These are phyloP conservation scores for Mixornis gularis DNA, from an alignment of 2,113 vertebrate genomes.

Conservation along the genomic window DNA sequence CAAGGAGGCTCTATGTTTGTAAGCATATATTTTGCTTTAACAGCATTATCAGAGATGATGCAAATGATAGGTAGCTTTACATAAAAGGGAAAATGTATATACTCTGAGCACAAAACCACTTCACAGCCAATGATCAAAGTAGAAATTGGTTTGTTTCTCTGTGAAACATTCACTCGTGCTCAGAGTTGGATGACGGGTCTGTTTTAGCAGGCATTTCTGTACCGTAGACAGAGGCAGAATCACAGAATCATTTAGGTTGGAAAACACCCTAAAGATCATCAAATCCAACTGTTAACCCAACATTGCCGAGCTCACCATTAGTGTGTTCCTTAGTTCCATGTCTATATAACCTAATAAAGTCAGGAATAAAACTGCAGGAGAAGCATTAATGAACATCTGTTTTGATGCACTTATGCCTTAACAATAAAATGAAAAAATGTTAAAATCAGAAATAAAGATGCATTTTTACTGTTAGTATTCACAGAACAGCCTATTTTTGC, in stretches of 20 bases:
- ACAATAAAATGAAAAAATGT: not conserved
- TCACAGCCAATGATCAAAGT: not conserved
- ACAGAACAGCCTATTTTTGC: not conserved
- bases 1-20: not conserved
- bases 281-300: rapidly evolving
- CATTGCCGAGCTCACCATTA: not conserved
- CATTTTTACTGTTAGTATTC: not conserved
- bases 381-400: not conserved
- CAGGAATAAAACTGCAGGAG: not conserved
- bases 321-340: not conserved
- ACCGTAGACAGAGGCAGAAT: not conserved
- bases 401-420: not conserved
- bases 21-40: not conserved
- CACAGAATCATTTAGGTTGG: not conserved
- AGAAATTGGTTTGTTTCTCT: not conserved
- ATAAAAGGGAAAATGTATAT: not conserved
- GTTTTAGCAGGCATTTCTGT: not conserved
- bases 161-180: not conserved
- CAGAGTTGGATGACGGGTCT: not conserved
- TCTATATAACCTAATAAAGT: not conserved
- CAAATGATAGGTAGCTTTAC: not conserved
- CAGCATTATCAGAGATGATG: not conserved
- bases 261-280: not conserved
- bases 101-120: not conserved
- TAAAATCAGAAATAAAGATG: not conserved